Evolutionary conservation across 2,888 invertebrate genomes (phyloP).

Genomic region (Erannis defoliaria): DNA sequence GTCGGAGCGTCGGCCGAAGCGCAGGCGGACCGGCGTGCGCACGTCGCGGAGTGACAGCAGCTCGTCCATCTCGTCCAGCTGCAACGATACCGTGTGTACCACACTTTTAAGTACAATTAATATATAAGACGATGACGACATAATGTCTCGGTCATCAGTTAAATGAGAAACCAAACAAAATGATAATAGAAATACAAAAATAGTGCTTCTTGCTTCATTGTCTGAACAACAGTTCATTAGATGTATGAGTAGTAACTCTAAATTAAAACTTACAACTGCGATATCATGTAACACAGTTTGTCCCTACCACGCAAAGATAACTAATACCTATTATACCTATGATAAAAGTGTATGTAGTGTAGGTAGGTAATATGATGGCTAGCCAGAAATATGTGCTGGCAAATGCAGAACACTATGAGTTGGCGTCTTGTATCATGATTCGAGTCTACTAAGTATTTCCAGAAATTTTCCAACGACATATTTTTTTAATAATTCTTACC

Average conservation of each 20-base stretch:
- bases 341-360: not conserved
- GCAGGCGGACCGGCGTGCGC: constrained; percentile 80
- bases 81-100: constrained; percentile 25
- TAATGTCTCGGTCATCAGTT: not conserved
- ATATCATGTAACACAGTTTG: too few relatives aligned
- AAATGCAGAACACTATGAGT: constrained; percentile 16
- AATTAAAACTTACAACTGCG: too few relatives aligned
- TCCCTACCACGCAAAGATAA: too few relatives aligned
- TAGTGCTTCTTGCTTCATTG: too few relatives aligned
- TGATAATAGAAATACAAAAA: not conserved
- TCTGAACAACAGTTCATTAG: too few relatives aligned
- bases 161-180: not conserved
- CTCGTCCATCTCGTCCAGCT: constrained; percentile 81
- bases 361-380: constrained; percentile 1
- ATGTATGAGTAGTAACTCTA: too few relatives aligned
- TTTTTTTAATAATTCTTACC: not conserved
- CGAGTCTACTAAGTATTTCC: not conserved
- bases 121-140: too few relatives aligned
- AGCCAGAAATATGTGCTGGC: constrained; percentile 17
- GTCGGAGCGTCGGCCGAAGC: constrained; percentile 82
- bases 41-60: constrained; percentile 74
- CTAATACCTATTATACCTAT: too few relatives aligned
- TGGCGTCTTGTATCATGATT: constrained; percentile 1
- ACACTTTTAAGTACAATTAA: not conserved
- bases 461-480: not conserved